Evolutionary conservation across 1,140 invertebrate genomes (phyloP).

Genomic region (Lethrus apterus): DNA sequence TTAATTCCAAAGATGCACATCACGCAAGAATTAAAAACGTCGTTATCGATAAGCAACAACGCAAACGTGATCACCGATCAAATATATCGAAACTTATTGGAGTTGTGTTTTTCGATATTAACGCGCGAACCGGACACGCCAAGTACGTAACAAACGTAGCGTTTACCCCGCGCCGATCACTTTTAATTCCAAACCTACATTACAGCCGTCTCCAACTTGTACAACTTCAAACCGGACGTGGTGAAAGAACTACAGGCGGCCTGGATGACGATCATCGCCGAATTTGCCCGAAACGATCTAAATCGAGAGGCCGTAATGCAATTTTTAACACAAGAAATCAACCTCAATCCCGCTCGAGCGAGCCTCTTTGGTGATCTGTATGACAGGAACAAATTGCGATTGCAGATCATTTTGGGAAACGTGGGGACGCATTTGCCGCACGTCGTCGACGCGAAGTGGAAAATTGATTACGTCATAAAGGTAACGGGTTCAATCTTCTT

Average conservation of each 20-base stretch:
- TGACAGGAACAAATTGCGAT: constrained; percentile 33
- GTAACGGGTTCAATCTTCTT: no score
- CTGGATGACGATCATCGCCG: constrained; percentile 39
- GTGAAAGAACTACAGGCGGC: constrained; percentile 42
- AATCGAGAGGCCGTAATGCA: constrained; percentile 36
- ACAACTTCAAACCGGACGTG: constrained; percentile 39
- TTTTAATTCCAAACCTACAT: constrained; percentile 13
- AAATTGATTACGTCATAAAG: constrained; percentile 51
- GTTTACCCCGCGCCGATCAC: constrained; percentile 13
- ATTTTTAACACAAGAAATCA: constrained; percentile 34
- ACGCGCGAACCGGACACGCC: constrained; percentile 30
- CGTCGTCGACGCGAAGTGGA: constrained; percentile 59
- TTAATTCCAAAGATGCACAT: constrained; percentile 26
- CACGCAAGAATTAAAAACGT: constrained; percentile 19
- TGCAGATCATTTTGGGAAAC: constrained; percentile 42
- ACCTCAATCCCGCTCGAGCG: constrained; percentile 30
- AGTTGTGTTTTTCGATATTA: constrained; percentile 33
- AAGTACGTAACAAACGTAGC: constrained; percentile 26
- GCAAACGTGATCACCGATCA: constrained; percentile 36
- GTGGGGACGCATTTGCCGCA: constrained; percentile 48
- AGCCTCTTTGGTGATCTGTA: constrained; percentile 40
- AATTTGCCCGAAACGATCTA: constrained; percentile 41
- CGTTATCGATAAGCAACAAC: constrained; percentile 32
- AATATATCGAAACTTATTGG: constrained; percentile 37
- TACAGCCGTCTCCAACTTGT: constrained; percentile 23